These are phyloP conservation scores for Melieria crassipennis DNA, from an alignment of 2,888 invertebrate genomes.

Conservation along the genomic window DNA sequence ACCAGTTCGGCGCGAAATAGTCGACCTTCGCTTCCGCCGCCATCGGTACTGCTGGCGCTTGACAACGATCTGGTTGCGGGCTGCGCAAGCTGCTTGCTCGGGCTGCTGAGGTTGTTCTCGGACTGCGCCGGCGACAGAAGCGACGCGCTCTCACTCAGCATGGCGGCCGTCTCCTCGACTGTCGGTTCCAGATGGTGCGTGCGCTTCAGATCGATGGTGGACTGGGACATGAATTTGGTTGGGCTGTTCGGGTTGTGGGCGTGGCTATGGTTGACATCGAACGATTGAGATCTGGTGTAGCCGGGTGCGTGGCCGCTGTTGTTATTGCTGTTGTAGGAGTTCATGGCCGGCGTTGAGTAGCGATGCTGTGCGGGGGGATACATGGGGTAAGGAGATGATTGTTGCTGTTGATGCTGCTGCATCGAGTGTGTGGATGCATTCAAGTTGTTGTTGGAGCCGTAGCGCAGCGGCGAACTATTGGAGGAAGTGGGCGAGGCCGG, in stretches of 20 bases:
- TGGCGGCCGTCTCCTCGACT: constrained; percentile 52
- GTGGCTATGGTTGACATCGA: constrained; percentile 51
- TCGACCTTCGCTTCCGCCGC: constrained; percentile 48
- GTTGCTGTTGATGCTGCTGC: constrained; percentile 34
- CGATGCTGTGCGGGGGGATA: constrained; percentile 51
- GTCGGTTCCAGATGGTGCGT: constrained; percentile 61
- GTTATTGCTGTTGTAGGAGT: constrained; percentile 45
- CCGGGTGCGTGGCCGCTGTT: constrained; percentile 38
- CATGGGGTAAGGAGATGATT: constrained; percentile 43
- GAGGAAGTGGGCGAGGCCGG: constrained; percentile 51
- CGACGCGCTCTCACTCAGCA: constrained; percentile 23
- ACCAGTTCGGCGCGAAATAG: constrained; percentile 64
- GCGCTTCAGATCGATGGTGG: constrained; percentile 64
- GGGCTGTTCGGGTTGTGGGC: constrained; percentile 50
- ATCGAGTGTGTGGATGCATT: constrained; percentile 42
- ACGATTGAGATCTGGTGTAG: constrained; percentile 62
- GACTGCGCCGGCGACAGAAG: constrained; percentile 64
- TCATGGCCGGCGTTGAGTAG: constrained; percentile 58
- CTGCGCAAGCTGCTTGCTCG: constrained; percentile 25
- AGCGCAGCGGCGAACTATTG: constrained; percentile 54
- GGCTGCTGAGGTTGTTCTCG: constrained; percentile 59
- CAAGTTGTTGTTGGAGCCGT: constrained; percentile 61
- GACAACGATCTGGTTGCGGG: constrained; percentile 30
- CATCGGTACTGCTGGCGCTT: constrained; percentile 39
- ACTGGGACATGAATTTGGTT: constrained; percentile 61